Evolutionary conservation across 2,888 invertebrate species (phyloP).

Genomic region (Sesia apiformis): DNA sequence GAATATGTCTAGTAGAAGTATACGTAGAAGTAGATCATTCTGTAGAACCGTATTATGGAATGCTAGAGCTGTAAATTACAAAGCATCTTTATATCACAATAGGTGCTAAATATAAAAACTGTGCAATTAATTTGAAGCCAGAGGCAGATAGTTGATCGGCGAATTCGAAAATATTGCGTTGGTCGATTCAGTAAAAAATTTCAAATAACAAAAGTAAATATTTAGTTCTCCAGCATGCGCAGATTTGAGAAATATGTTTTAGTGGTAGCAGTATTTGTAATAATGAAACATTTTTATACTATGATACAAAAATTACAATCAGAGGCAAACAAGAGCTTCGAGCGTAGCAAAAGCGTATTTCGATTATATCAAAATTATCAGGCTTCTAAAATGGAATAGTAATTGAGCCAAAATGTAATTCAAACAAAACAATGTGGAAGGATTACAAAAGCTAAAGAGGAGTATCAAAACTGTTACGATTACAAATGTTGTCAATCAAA

Average conservation of each 20-base stretch:
- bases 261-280: not conserved
- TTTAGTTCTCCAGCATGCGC: constrained; percentile 50
- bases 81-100: constrained; percentile 39
- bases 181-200: not conserved
- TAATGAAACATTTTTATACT: constrained; percentile 14
- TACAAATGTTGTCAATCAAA: not conserved
- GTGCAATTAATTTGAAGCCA: constrained; percentile 62
- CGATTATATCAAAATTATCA: constrained; percentile 28
- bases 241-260: constrained; percentile 28
- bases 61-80: constrained; percentile 44
- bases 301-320: constrained; percentile 28
- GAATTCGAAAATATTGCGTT: constrained; percentile 14
- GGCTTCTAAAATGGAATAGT: constrained; percentile 52
- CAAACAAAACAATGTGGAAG: constrained; percentile 39
- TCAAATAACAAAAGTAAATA: not conserved
- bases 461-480: not conserved
- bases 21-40: not conserved
- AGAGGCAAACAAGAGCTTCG: constrained; percentile 47
- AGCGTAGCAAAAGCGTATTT: constrained; percentile 50
- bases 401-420: constrained; percentile 68
- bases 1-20: not conserved
- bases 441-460: constrained; percentile 1
- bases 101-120: constrained; percentile 41
- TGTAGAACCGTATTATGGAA: not conserved
- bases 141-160: constrained; percentile 37